Evolutionary conservation across 2,797 vertebrate genomes (phyloP).

Genomic region (Clamator glandarius): DNA sequence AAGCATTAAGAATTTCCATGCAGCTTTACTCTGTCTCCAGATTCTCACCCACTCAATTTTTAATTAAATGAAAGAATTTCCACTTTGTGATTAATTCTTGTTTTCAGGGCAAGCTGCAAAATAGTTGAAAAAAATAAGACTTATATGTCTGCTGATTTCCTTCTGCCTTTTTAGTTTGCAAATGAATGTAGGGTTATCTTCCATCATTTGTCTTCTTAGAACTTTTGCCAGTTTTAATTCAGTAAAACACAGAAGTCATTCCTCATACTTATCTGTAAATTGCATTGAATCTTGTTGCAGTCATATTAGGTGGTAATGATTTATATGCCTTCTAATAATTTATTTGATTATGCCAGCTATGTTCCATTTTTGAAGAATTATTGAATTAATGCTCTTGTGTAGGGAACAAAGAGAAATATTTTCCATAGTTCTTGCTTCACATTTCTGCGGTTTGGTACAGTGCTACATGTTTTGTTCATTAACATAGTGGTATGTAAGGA

Average conservation of each 20-base stretch:
- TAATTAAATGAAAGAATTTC: slow-evolving; percentile 69
- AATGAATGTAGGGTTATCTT: slow-evolving; percentile 62
- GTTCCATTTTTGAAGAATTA: slow-evolving; percentile 74
- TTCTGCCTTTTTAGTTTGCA: slow-evolving; percentile 69
- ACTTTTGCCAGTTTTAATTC: slow-evolving; percentile 83
- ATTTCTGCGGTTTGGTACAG: slow-evolving; percentile 17
- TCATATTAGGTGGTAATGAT: slow-evolving; percentile 78
- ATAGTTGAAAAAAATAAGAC: slow-evolving; percentile 65
- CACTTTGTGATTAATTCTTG: slow-evolving; percentile 62
- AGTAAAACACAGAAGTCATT: slow-evolving; percentile 78
- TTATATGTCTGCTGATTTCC: slow-evolving; percentile 60
- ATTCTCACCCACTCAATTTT: slow-evolving; percentile 38
- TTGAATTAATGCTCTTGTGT: slow-evolving; percentile 66
- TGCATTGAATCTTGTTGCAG: slow-evolving; percentile 78
- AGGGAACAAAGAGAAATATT: slow-evolving; percentile 70
- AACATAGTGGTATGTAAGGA: slow-evolving; percentile 9
- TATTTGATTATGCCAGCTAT: slow-evolving; percentile 78
- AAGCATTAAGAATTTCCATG: background rate
- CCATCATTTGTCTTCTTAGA: slow-evolving; percentile 83
- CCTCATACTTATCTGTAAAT: slow-evolving; percentile 83
- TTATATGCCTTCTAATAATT: slow-evolving; percentile 79
- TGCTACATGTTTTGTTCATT: slow-evolving; percentile 10
- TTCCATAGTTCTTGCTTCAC: slow-evolving; percentile 35
- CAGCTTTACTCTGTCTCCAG: slow-evolving; percentile 6
- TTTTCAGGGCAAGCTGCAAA: slow-evolving; percentile 54